phyloP scores from a whole-genome alignment of 2,113 vertebrate genomes.

The Sinocyclocheilus rhinocerous region DNA sequence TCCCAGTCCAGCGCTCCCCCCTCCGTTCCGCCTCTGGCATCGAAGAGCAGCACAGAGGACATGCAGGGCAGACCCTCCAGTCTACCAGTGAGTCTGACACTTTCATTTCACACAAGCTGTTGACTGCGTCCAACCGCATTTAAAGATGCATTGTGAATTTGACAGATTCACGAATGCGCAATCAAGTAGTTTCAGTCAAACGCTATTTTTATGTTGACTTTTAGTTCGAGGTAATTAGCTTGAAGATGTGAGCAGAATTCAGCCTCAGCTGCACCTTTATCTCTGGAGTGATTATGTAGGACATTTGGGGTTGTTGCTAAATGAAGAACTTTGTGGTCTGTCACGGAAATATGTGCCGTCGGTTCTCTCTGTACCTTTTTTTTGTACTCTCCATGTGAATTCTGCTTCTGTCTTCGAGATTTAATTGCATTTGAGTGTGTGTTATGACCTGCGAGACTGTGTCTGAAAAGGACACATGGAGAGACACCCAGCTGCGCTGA shows the following conservation, averaged over 20 bases:
- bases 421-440: slow-evolving; percentile 39
- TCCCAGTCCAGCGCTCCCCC: slow-evolving; percentile 92
- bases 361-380: background rate
- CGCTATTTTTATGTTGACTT: background rate
- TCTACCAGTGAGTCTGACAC: slow-evolving; percentile 89
- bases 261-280: slow-evolving; percentile 6
- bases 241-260: background rate
- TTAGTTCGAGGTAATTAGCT: background rate
- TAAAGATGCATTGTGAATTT: slow-evolving; percentile 10
- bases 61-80: slow-evolving; percentile 96
- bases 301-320: background rate
- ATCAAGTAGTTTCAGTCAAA: slow-evolving; percentile 6
- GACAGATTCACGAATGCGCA: background rate
- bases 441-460: slow-evolving; percentile 61
- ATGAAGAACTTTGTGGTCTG: background rate
- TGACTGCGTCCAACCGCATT: background rate
- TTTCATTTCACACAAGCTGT: background rate
- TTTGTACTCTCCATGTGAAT: background rate
- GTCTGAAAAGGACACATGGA: slow-evolving; percentile 64
- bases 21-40: slow-evolving; percentile 88
- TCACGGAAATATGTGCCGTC: background rate
- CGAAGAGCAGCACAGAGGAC: slow-evolving; percentile 93
- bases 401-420: background rate
- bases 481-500: slow-evolving; percentile 67
- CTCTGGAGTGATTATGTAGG: slow-evolving; percentile 7